Evolutionary conservation across 2,888 invertebrate species (phyloP).

Genomic region (Deilephila elpenor): DNA sequence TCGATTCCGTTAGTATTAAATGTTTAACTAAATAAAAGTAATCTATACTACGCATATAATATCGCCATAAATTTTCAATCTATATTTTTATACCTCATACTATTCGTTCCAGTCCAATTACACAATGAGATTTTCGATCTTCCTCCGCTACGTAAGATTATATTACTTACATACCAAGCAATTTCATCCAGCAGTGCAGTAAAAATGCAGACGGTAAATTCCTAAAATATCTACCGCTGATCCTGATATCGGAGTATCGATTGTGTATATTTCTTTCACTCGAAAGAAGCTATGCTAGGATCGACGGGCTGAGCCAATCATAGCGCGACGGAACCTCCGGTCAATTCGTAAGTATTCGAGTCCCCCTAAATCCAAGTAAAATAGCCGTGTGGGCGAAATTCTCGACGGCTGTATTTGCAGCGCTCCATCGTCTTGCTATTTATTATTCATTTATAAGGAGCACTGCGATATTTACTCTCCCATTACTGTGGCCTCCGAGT

Average conservation of each 20-base stretch:
- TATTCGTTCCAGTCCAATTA: background rate
- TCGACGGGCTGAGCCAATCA: slow-evolving; percentile 2
- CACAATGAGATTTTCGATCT: background rate
- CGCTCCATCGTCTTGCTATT: slow-evolving; percentile 62
- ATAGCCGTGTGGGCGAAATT: slow-evolving; percentile 43
- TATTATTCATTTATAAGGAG: slow-evolving; percentile 80
- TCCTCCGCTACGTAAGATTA: background rate
- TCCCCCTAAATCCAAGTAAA: slow-evolving; percentile 20
- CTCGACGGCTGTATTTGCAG: slow-evolving; percentile 61
- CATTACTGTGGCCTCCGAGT: slow-evolving; percentile 73
- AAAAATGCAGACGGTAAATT: slow-evolving; percentile 10
- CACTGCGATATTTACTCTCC: slow-evolving; percentile 78
- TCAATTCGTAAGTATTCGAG: slow-evolving; percentile 33
- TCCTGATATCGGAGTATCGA: background rate
- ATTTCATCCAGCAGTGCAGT: background rate
- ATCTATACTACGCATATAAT: background rate
- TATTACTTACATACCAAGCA: background rate
- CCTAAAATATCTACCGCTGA: background rate
- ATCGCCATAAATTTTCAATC: background rate
- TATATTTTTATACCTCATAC: background rate
- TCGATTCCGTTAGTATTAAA: too few relatives aligned
- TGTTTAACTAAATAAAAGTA: background rate
- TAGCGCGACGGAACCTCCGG: slow-evolving; percentile 11
- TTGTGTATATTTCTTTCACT: slow-evolving; percentile 14
- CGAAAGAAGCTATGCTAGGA: background rate